phyloP scores from a whole-genome alignment of 2,113 vertebrate species.

The Vulpes vulpes region DNA sequence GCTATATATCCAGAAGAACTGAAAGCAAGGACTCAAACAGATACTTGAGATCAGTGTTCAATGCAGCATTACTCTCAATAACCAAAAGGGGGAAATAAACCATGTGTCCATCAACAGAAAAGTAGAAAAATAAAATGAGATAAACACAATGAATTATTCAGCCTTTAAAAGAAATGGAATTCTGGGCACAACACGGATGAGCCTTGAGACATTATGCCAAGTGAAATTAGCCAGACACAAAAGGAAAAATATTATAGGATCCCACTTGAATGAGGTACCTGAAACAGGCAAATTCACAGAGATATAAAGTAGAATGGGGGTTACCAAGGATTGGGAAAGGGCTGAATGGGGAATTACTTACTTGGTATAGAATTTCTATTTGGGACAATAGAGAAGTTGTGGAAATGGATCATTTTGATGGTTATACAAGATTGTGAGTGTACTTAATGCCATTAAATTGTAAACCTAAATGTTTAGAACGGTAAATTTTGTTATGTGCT shows the following conservation, averaged over 20 bases:
- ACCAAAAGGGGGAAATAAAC: neutral
- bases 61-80: neutral
- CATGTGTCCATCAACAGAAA: neutral
- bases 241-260: neutral
- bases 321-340: neutral
- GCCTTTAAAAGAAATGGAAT: neutral
- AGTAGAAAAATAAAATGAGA: neutral
- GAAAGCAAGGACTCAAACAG: neutral
- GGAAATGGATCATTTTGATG: neutral
- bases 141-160: neutral
- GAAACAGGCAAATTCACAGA: neutral
- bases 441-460: neutral
- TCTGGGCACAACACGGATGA: neutral
- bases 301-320: neutral
- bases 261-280: neutral
- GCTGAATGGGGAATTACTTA: neutral
- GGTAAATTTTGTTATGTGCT: neutral
- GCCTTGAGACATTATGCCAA: neutral
- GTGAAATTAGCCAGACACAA: neutral
- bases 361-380: neutral
- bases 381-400: neutral
- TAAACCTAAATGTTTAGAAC: neutral
- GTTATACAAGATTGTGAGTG: neutral
- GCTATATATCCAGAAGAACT: neutral
- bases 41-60: neutral